phyloP scores from a whole-genome alignment of 2,888 invertebrate species.

The Heliconius sara region DNA sequence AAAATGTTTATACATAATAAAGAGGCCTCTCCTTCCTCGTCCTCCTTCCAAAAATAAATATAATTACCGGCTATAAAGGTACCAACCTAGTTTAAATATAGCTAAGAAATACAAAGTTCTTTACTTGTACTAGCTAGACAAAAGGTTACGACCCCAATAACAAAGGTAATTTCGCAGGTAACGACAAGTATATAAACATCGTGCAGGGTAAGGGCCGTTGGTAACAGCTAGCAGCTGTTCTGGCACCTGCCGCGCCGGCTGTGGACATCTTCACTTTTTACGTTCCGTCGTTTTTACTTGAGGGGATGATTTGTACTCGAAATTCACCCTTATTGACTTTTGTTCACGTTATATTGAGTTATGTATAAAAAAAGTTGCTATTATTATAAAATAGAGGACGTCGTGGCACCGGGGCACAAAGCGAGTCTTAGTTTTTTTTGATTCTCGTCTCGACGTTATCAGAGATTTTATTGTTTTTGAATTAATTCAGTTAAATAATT shows the following conservation, averaged over 20 bases:
- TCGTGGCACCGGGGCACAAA: no score
- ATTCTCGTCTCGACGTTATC: no score
- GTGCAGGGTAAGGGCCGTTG: conserved; percentile 48
- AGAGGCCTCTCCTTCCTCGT: no score
- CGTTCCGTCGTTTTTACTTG: conserved; percentile 3
- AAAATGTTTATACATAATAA: no score
- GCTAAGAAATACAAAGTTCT: not conserved
- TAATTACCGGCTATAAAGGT: not conserved
- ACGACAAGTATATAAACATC: conserved; percentile 16
- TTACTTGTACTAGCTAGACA: conserved; percentile 1
- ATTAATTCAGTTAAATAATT: no score
- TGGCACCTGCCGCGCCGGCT: conserved; percentile 58
- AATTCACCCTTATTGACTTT: not conserved
- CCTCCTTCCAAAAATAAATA: no score
- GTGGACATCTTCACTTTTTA: conserved; percentile 42
- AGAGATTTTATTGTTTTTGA: no score
- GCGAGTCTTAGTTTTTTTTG: no score
- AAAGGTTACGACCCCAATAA: conserved; percentile 33
- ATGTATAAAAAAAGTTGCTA: not conserved
- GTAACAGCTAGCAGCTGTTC: conserved; percentile 57
- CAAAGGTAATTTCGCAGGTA: conserved; percentile 34
- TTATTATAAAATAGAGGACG: not conserved
- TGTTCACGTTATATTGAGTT: not conserved
- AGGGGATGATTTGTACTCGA: conserved; percentile 6
- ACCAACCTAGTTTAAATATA: not conserved